Conservation (phyloP, 35 echinoderm and acorn worm species). For the Ophiothrix spiculata region DNA sequence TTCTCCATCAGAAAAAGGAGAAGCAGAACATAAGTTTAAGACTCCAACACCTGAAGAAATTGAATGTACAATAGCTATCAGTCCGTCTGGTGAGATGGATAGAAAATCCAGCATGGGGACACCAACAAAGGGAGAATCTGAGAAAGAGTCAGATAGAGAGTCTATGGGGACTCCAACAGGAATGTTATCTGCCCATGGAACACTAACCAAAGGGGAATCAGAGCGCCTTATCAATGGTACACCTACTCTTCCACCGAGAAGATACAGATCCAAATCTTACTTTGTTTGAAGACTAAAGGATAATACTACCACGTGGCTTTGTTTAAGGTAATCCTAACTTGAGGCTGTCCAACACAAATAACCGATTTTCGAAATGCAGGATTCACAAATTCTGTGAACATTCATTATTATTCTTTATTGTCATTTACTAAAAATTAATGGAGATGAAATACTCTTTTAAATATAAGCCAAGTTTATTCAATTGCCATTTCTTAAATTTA, state of each 20-base stretch:
- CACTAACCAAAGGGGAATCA: neutral
- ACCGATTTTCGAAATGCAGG: too few relatives aligned
- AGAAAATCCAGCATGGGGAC: neutral
- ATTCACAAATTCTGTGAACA: too few relatives aligned
- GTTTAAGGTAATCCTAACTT: conserved; percentile 1
- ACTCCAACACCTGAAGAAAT: neutral
- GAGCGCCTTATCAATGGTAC: neutral
- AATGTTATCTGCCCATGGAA: conserved; percentile 9
- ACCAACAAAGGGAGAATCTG: neutral
- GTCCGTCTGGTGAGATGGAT: neutral
- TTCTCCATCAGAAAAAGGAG: neutral
- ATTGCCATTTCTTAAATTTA: too few relatives aligned
- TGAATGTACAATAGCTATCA: neutral
- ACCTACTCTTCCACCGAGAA: conserved; percentile 1
- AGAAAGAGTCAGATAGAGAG: neutral
- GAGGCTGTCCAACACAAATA: too few relatives aligned
- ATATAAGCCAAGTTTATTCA: too few relatives aligned
- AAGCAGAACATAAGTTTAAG: neutral
- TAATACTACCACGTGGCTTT: neutral
- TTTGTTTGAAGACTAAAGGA: neutral
- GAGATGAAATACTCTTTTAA: too few relatives aligned
- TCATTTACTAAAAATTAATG: too few relatives aligned
- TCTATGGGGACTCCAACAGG: neutral
- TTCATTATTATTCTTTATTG: too few relatives aligned
- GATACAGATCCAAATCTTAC: neutral